Percentiles rank a stretch among this genome's conserved stretches.
phyloP scores from a whole-genome alignment of 2,888 invertebrate genomes.

The Spodoptera exigua region DNA sequence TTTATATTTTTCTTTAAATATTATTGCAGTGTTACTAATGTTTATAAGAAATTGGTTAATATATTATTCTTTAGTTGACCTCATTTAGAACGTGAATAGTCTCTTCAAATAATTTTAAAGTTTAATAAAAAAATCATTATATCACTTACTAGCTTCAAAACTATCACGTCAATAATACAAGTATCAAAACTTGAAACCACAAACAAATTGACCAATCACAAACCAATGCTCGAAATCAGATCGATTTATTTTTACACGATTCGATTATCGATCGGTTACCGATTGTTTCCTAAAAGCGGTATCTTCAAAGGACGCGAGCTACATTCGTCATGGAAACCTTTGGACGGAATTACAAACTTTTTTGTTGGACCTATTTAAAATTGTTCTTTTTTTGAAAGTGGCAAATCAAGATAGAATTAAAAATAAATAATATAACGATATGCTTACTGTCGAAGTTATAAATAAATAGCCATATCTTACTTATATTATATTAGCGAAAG shows the following conservation, averaged over 20 bases:
- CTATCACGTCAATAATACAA: no score
- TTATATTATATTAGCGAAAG: no score
- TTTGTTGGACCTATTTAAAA: conserved; percentile 57
- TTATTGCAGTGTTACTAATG: no score
- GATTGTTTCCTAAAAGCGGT: conserved; percentile 74
- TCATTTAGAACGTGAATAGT: no score
- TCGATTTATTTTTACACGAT: conserved; percentile 76
- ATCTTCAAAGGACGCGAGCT: conserved; percentile 71
- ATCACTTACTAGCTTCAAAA: no score
- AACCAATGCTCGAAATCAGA: conserved; percentile 79
- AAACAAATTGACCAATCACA: conserved; percentile 67
- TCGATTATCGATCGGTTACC: conserved; percentile 77
- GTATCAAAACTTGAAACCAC: conserved; percentile 51
- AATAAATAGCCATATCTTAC: no score
- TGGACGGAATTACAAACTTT: conserved; percentile 63
- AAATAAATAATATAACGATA: conserved; percentile 3
- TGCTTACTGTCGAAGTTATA: no score
- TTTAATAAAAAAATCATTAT: no score
- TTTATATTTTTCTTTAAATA: no score
- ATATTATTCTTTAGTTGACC: no score
- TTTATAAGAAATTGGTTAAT: no score
- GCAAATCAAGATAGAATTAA: conserved; percentile 14
- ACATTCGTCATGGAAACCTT: conserved; percentile 79
- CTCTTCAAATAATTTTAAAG: no score
- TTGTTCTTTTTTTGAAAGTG: conserved; percentile 43